Evolutionary conservation across 1,140 invertebrate species (phyloP).

Genomic region (Callitettix versicolor): DNA sequence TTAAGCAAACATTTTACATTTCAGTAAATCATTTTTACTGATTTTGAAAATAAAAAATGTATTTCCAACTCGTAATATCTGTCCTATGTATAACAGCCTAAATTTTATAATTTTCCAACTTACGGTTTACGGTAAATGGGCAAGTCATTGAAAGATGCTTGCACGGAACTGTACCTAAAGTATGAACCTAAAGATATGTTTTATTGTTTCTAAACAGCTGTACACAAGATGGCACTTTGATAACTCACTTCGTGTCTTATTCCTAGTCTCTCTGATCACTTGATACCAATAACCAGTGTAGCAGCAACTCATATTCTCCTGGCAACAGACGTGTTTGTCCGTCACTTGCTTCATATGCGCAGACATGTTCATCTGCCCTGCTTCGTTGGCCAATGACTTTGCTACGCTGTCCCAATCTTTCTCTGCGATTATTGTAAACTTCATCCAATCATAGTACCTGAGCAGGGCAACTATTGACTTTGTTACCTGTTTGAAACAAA

Average conservation of each 20-base stretch:
- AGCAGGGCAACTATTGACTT: slow-evolving; percentile 86
- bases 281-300: slow-evolving; percentile 67
- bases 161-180: too few relatives aligned
- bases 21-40: too few relatives aligned
- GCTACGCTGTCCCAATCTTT: slow-evolving; percentile 68
- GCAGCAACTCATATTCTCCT: slow-evolving; percentile 58
- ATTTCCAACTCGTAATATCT: too few relatives aligned
- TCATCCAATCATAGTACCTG: slow-evolving; percentile 83
- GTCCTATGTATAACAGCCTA: too few relatives aligned
- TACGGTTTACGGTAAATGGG: too few relatives aligned
- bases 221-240: background rate
- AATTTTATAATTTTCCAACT: too few relatives aligned
- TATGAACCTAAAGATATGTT: too few relatives aligned
- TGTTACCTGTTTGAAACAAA: too few relatives aligned
- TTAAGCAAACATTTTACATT: too few relatives aligned
- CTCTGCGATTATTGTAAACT: slow-evolving; percentile 87
- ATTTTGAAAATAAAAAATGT: background rate
- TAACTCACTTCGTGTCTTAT: slow-evolving; percentile 73
- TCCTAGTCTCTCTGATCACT: slow-evolving; percentile 78
- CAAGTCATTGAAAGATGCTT: too few relatives aligned
- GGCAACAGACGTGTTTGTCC: slow-evolving; percentile 63
- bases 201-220: background rate
- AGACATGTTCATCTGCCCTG: slow-evolving; percentile 60
- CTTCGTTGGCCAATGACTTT: slow-evolving; percentile 57
- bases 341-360: slow-evolving; percentile 58